Base-by-base conservation (phyloP, 2,113 vertebrate species). In the Furnarius figulus region DNA sequence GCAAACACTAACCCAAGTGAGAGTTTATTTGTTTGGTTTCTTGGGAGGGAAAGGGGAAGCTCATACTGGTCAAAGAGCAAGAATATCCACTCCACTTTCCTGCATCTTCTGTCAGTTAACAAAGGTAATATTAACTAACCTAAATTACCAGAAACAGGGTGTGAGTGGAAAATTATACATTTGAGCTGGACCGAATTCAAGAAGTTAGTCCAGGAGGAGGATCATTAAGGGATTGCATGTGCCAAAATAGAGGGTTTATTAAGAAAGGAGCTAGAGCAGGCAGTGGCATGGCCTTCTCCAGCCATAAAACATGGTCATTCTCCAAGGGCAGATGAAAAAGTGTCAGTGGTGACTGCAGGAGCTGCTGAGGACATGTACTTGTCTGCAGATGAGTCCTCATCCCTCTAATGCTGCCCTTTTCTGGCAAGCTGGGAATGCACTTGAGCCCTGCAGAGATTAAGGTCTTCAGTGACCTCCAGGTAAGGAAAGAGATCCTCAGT, bases 301-400 rank as follows among this genome's bases (percentile, higher is more conserved):
- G 20, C 21, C 40, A n/a, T 23, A 37, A 72, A 79, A 22, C 10
- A 5, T 1, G 1, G 31, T 52, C 31, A 49, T 30, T 31, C 25
- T 63, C 23, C 4, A 35, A 47, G 61, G n/a, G 24, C 31, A 55
- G 27, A 30, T 10, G 55, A 56, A 14, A 3, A 15, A 53, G 8
- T 0, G 0, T 1, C 53, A 14, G 28, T 55, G 58, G 62, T 27
- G 31, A 19, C 33, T 67, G 14, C 20, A 46, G 46, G 37, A 37
- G 25, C 17, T 71, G 24, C 37, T 58, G 68, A n/a, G 59, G 28
- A 8, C 1, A 0, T 3, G 1, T 40, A 3, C 18, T 44, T 2
- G 0, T 5, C 13, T 63, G 61, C 39, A 85, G 46, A 19, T 25
- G 47, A 13, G 22, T 63, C 42, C 33, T 67, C 2, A 0, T 31